Conservation (phyloP, 2,888 invertebrate species). For the Limnephilus lunatus region DNA sequence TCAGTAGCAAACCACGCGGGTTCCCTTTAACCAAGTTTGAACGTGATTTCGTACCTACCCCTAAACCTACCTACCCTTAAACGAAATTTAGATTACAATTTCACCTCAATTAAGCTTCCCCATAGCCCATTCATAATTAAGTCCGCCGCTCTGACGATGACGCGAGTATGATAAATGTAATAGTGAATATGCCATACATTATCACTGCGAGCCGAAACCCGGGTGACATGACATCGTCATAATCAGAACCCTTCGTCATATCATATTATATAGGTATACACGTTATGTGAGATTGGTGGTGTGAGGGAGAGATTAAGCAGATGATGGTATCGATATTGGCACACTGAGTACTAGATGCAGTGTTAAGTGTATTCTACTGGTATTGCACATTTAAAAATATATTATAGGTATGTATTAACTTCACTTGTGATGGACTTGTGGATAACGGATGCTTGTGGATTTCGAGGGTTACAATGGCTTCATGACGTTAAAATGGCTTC, state of each 20-base stretch:
- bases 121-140: neutral
- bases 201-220: neutral
- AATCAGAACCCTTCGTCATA: neutral
- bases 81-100: slow-evolving; percentile 2
- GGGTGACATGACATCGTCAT: neutral
- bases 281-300: neutral
- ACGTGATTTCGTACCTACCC: neutral
- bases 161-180: neutral
- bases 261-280: neutral
- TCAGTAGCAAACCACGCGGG: neutral
- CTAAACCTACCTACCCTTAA: neutral
- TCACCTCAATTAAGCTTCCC: slow-evolving; percentile 2
- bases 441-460: too few relatives aligned
- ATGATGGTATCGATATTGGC: neutral
- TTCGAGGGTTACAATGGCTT: too few relatives aligned
- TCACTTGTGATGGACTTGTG: too few relatives aligned
- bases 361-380: neutral
- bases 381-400: neutral
- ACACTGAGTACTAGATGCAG: too few relatives aligned
- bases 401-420: neutral
- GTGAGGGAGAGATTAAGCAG: neutral
- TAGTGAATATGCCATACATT: slow-evolving; percentile 2
- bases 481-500: too few relatives aligned
- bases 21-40: neutral
- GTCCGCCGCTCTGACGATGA: neutral